A percentile compares a stretch with the other conserved stretches of the same genome.
Evolutionary conservation across 1,140 invertebrate species (phyloP).

Genomic region (Ceratina calcarata): DNA sequence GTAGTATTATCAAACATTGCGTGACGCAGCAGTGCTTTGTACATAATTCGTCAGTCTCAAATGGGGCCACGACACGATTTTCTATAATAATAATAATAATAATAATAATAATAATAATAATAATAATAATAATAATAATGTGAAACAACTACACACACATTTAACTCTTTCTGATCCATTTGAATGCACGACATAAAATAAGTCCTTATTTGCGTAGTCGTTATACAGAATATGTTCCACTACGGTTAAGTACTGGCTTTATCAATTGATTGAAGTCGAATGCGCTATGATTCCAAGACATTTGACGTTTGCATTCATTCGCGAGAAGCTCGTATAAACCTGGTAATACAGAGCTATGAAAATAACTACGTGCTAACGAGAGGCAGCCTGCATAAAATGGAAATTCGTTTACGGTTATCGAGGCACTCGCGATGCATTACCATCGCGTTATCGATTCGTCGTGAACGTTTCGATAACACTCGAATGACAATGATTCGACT

Average conservation of each 20-base stretch:
- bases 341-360: too few species aligned
- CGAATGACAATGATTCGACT: neutral
- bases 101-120: too few species aligned
- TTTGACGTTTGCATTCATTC: conserved; percentile 2
- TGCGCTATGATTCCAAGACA: neutral
- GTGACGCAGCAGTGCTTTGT: conserved; percentile 38
- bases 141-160: too few species aligned
- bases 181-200: too few species aligned
- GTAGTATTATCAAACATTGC: conserved; percentile 37
- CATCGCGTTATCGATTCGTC: neutral
- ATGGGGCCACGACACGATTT: neutral
- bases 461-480: conserved; percentile 7
- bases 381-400: conserved; percentile 8
- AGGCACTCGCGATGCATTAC: neutral
- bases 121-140: too few species aligned
- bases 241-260: too few species aligned
- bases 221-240: too few species aligned
- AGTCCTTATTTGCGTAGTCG: too few species aligned
- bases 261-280: neutral
- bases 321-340: neutral
- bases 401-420: conserved; percentile 8
- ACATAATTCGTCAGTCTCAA: conserved; percentile 40
- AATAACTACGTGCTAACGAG: neutral
- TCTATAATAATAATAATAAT: too few species aligned
- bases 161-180: too few species aligned